A percentile compares a stretch with the other conserved stretches of the same genome.
Evolutionary conservation across 2,113 vertebrate genomes (phyloP).

Genomic region (Theropithecus gelada): DNA sequence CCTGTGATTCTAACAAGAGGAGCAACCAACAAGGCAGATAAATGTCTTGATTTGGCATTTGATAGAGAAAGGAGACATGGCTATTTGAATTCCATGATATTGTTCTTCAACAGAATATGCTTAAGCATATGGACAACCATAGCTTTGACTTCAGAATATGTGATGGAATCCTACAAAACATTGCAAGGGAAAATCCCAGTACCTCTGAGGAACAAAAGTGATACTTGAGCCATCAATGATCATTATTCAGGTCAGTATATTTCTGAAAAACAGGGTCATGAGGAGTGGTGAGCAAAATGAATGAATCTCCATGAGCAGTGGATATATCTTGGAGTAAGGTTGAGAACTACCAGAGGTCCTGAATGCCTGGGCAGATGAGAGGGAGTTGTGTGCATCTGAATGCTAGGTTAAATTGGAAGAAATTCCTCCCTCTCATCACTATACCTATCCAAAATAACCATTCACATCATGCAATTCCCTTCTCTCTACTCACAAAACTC

Average conservation of each 20-base stretch:
- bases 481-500: neutral
- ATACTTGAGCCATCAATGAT: neutral
- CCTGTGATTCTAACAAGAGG: constrained; percentile 42
- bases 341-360: neutral
- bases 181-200: neutral
- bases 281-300: neutral
- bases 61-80: neutral
- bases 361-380: neutral
- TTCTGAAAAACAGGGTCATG: neutral
- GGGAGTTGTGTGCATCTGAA: neutral
- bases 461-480: neutral
- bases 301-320: neutral
- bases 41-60: constrained; percentile 50
- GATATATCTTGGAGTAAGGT: neutral
- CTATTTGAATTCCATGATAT: constrained; percentile 33
- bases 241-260: neutral
- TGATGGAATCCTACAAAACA: neutral
- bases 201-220: constrained; percentile 31
- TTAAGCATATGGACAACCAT: neutral
- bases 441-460: neutral
- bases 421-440: neutral
- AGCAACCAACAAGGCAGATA: constrained; percentile 14
- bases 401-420: neutral
- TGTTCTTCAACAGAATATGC: constrained; percentile 37
- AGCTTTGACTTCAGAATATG: constrained; percentile 7